Evolutionary conservation across 2,888 invertebrate genomes (phyloP).

Genomic region (Sinohyriopsis cumingii): DNA sequence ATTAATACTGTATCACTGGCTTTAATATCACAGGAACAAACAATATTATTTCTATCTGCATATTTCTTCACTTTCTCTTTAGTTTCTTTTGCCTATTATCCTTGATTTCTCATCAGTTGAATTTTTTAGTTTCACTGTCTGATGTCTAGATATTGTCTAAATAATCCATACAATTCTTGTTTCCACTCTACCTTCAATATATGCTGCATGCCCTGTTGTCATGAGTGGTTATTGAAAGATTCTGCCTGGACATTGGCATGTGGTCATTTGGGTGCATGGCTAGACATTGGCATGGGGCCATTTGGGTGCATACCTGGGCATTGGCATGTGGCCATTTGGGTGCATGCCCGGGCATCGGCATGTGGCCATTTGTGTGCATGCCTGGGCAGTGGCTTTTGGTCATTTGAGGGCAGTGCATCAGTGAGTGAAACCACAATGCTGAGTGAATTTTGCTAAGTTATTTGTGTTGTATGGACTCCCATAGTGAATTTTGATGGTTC

Average conservation of each 20-base stretch:
- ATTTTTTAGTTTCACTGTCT: no score
- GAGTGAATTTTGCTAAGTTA: no score
- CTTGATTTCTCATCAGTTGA: slow-evolving; percentile 2
- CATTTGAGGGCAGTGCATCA: background rate
- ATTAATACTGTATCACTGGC: slow-evolving; percentile 9
- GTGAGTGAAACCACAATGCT: no score
- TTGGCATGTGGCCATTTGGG: slow-evolving; percentile 7
- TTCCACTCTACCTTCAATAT: slow-evolving; percentile 18
- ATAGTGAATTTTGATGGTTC: no score
- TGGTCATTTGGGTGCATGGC: slow-evolving; percentile 14
- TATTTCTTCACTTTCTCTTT: slow-evolving; percentile 10
- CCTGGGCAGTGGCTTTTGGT: background rate
- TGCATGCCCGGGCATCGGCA: slow-evolving; percentile 5
- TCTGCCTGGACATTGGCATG: slow-evolving; percentile 20
- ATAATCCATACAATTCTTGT: slow-evolving; percentile 11
- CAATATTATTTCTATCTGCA: slow-evolving; percentile 1
- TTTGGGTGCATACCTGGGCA: slow-evolving; percentile 31
- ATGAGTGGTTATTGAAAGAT: slow-evolving; percentile 21
- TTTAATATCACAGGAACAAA: background rate
- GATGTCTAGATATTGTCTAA: slow-evolving; percentile 9
- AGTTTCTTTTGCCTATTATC: slow-evolving; percentile 13
- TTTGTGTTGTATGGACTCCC: no score
- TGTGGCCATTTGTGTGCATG: background rate
- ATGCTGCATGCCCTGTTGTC: slow-evolving; percentile 14
- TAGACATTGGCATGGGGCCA: slow-evolving; percentile 8